Evolutionary conservation across 2,113 vertebrate species (phyloP), one percentile per base, ranked within the genome.

Genomic region (Salvator merianae): DNA sequence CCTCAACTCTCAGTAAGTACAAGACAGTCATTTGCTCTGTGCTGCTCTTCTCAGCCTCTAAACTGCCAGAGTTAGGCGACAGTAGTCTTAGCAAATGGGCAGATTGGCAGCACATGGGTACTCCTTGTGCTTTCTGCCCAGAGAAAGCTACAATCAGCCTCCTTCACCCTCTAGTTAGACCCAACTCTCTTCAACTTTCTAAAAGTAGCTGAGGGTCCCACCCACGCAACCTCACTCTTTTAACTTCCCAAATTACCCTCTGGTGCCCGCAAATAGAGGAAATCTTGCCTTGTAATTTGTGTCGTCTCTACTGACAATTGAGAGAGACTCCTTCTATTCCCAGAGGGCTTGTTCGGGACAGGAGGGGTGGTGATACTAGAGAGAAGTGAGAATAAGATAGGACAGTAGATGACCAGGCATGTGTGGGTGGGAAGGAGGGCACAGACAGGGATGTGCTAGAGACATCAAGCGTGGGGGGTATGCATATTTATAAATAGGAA

Each of bases 271-370:
- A 94, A 91, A 96, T 93, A 94, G 92, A 95, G 93, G 53, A 88
- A 91, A 92, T 89, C 73, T 90, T 91, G 95, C 96, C 96, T 97
- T 97, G 95, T 97, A 96, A 97, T 97, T 95, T 95, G 84, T 84
- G 62, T 87, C 85, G 81, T 95, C 4, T 50, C 87, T 87, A 86
- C 87, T 92, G 93, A 93, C 93, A 91, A 55, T 90, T 81, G 93
- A 94, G 88, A 90, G 86, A 77, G 90, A 84, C 40, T 79, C 88
- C 75, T 85, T 84, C 83, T 90, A 85, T 89, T 94, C 90, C 92
- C 86, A n/a, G 78, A 91, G 79, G 90, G 76, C 83, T 82, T 20
- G 55, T 53, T 84, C 77, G 65, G 84, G 87, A 34, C 85, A 82
- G 84, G 80, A 70, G 40, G 81, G 24, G 40, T n/a, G 28, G 80